These are phyloP conservation scores for Lepus oiostolus DNA, from an alignment of 2,797 vertebrate genomes.

Conservation along the genomic window DNA sequence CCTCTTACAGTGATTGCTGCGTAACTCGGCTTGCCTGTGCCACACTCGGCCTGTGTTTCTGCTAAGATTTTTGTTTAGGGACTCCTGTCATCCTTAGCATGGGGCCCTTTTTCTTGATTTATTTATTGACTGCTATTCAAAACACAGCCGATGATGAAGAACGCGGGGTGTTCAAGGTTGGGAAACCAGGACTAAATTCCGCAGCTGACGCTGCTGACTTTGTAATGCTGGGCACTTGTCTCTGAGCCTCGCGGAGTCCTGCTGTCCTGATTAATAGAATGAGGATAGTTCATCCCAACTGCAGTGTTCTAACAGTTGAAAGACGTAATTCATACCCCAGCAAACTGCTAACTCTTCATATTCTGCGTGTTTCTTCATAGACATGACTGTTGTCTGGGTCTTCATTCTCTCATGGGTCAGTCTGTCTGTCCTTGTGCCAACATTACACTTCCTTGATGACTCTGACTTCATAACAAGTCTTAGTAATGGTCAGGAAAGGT, in stretches of 20 bases:
- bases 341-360: background rate
- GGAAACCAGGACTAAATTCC: background rate
- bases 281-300: background rate
- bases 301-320: background rate
- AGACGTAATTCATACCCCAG: background rate
- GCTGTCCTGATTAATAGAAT: background rate
- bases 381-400: background rate
- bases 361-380: background rate
- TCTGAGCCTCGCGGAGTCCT: background rate
- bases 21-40: background rate
- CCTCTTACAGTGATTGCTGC: background rate
- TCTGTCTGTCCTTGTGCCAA: background rate
- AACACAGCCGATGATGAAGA: background rate
- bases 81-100: background rate
- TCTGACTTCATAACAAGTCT: constrained; percentile 29
- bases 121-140: constrained; percentile 1
- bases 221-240: background rate
- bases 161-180: background rate
- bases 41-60: background rate
- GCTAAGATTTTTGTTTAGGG: background rate
- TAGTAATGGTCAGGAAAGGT: constrained; percentile 54
- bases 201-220: background rate
- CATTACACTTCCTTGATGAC: constrained; percentile 37
- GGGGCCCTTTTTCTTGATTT: constrained; percentile 8
- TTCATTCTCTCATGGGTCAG: background rate